Percentiles rank a stretch among this genome's conserved stretches.
These are phyloP conservation scores for Epinephelus fuscoguttatus DNA, from an alignment of 2,113 vertebrate species.

Conservation along the genomic window DNA sequence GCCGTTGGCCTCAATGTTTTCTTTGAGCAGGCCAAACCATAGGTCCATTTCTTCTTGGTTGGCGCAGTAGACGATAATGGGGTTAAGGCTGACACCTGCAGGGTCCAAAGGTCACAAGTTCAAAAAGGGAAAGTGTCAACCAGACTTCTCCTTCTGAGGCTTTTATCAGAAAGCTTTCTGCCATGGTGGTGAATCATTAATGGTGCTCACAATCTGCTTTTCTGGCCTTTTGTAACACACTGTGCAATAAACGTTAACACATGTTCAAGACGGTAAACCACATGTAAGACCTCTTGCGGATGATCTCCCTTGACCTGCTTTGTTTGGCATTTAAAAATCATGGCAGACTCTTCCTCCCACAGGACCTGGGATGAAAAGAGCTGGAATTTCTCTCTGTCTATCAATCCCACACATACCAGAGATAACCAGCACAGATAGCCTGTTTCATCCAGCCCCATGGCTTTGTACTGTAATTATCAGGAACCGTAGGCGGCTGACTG, in stretches of 20 bases:
- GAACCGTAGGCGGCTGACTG: constrained; percentile 12
- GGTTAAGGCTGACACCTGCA: constrained; percentile 91
- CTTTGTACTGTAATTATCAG: constrained; percentile 62
- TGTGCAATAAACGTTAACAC: constrained; percentile 61
- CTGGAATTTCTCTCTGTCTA: constrained; percentile 75
- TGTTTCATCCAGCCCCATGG: constrained; percentile 49
- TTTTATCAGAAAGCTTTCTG: constrained; percentile 10
- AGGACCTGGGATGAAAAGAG: constrained; percentile 61
- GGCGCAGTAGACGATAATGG: constrained; percentile 91
- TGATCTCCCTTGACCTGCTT: constrained; percentile 46
- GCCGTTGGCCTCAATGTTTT: constrained; percentile 89
- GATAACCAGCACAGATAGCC: constrained; percentile 77
- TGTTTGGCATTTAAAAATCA: constrained; percentile 50
- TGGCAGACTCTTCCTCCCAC: constrained; percentile 60
- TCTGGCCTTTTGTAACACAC: constrained; percentile 3
- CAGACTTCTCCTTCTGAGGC: constrained; percentile 14
- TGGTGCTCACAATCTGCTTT: constrained; percentile 7
- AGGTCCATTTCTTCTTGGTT: constrained; percentile 87
- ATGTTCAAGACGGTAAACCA: constrained; percentile 48
- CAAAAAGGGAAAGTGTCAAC: constrained; percentile 42
- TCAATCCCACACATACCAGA: constrained; percentile 80
- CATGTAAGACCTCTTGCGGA: constrained; percentile 20
- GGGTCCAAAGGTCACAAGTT: constrained; percentile 58
- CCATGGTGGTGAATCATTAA: constrained; percentile 23
- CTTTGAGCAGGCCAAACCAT: constrained; percentile 94